Percentiles rank a stretch among this genome's conserved stretches.
phyloP scores from a whole-genome alignment of 2,888 invertebrate genomes.

The Odiellus spinosus region DNA sequence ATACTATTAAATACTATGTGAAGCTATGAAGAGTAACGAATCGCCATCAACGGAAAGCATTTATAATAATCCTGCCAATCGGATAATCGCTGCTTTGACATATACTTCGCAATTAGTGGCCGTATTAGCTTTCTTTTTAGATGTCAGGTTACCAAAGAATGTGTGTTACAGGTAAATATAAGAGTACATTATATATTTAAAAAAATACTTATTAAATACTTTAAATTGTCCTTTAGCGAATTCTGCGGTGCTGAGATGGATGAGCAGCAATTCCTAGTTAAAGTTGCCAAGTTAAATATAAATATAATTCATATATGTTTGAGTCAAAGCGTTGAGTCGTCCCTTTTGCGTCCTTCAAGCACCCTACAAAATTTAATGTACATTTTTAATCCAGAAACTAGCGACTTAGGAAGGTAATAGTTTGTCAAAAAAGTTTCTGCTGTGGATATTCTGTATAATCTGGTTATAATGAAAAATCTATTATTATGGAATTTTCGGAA shows the following conservation, averaged over 20 bases:
- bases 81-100: conserved; percentile 61
- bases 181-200: background rate
- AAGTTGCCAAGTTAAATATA: conserved; percentile 60
- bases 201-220: background rate
- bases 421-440: too few relatives aligned
- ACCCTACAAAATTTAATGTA: conserved; percentile 55
- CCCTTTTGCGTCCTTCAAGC: conserved; percentile 45
- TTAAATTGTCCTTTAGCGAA: conserved; percentile 42
- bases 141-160: conserved; percentile 55
- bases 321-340: conserved; percentile 51
- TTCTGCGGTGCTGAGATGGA: conserved; percentile 56
- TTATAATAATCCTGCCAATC: conserved; percentile 48
- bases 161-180: conserved; percentile 26
- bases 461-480: too few relatives aligned
- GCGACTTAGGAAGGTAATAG: conserved; percentile 8
- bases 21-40: too few relatives aligned
- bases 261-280: conserved; percentile 52
- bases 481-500: too few relatives aligned
- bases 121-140: conserved; percentile 64
- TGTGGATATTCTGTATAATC: too few relatives aligned
- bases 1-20: too few relatives aligned
- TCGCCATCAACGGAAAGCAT: conserved; percentile 11
- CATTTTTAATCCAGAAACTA: conserved; percentile 38
- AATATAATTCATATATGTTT: conserved; percentile 63
- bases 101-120: conserved; percentile 71